These are phyloP conservation scores for Odobenus rosmarus DNA, from an alignment of 2,113 vertebrate genomes.

Conservation along the genomic window DNA sequence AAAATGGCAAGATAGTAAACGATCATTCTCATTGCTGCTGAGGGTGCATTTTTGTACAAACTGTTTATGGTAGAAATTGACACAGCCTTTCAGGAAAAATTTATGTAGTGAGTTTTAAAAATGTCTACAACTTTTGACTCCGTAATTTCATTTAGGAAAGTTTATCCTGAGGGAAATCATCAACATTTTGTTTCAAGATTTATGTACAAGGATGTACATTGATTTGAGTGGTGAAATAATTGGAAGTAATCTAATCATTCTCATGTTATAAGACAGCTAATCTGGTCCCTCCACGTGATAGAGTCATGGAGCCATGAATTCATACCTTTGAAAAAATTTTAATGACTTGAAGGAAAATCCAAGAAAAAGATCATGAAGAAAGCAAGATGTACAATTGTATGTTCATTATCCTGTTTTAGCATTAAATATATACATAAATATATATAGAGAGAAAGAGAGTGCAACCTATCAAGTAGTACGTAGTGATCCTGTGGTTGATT, in stretches of 20 bases:
- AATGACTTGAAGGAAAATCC: constrained; percentile 10
- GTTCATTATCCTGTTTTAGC: neutral
- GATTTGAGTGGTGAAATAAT: constrained; percentile 44
- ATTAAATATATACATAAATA: neutral
- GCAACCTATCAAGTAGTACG: neutral
- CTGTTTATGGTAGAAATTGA: neutral
- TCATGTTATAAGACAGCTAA: neutral
- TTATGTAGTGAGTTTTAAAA: constrained; percentile 38
- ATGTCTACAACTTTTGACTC: neutral
- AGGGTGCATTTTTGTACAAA: neutral
- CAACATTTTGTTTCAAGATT: constrained; percentile 41
- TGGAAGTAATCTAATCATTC: neutral
- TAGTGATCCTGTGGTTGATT: neutral
- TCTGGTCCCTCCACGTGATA: neutral
- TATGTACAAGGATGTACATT: neutral
- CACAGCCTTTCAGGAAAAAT: neutral
- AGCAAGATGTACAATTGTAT: neutral
- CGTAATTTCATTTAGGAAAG: neutral
- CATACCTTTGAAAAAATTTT: constrained; percentile 31
- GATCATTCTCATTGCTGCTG: neutral
- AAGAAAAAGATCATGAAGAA: neutral
- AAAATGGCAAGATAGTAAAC: constrained; percentile 3
- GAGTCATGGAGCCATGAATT: neutral
- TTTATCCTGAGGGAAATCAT: constrained; percentile 44
- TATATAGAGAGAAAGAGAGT: neutral